Evolutionary conservation across 2,113 vertebrate genomes (phyloP), one percentile per base, ranked within the genome.

Genomic region (Tamias sibiricus): DNA sequence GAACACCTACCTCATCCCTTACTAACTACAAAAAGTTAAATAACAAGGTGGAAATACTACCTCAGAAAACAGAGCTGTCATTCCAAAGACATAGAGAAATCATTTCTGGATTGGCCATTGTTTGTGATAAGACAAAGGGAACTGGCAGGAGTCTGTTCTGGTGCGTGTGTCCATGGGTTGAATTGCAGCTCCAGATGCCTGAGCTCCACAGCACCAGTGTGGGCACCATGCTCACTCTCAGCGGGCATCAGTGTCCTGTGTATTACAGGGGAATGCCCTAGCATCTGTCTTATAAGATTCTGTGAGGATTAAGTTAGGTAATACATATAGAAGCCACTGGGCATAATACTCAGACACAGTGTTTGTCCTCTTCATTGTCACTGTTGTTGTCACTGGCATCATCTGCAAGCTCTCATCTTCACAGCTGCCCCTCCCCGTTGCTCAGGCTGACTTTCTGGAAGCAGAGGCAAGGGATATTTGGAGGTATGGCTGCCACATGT

Each of bases 401-500:
- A 42, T 77, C 40, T 74, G 40, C 30, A 72, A 80, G 47, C 59
- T 69, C 54, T 44, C 26, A 0, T 90, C 77, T 91, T 84, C 40
- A 32, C 2, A 62, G 85, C 82, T 95, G 77, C 62, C 88, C 94
- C 52, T 79, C 91, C 80, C 14, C 30, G 68, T 47, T 79, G 75
- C 44, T 95, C 79, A 49, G 80, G 52, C 66, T 79, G 82, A 52
- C 54, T 87, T 59, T 90, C 84, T 83, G 44, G 71, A 94, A 74
- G 74, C 95, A 72, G 68, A 86, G 62, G 66, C 47, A 6, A 84
- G 64, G 87, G 89, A 62, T 68, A 88, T 37, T n/a, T 35, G 88
- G 83, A 89, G 82, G 89, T 84, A 97, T 98, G 97, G 97, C 75
- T 87, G 82, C 97, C 97, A 98, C 86, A 96, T 97, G 98, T 98